Percentiles rank a stretch among this genome's conserved stretches.
These are phyloP conservation scores for Ericerus pela DNA, from an alignment of 1,140 invertebrate species.

Conservation along the genomic window DNA sequence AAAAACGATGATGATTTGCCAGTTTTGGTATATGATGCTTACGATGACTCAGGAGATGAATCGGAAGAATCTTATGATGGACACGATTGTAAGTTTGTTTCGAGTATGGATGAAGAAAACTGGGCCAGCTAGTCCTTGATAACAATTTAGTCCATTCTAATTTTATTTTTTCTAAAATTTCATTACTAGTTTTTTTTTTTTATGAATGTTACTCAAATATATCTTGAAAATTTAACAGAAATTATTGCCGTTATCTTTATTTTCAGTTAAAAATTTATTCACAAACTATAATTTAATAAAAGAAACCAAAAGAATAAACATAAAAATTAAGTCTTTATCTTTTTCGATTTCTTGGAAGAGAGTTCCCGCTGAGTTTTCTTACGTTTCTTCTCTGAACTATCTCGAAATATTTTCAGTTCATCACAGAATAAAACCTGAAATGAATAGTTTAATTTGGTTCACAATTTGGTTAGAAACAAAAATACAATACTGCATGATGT, in stretches of 20 bases:
- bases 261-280: too few species aligned
- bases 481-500: too few species aligned
- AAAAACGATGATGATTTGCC: background rate
- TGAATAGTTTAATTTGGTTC: conserved; percentile 18
- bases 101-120: conserved; percentile 9
- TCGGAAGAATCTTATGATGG: background rate
- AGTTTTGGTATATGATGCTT: background rate
- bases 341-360: background rate
- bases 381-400: conserved; percentile 12
- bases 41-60: background rate
- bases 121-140: background rate
- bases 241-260: too few species aligned
- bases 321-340: background rate
- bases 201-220: background rate
- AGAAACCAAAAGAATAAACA: background rate
- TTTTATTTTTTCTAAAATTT: background rate
- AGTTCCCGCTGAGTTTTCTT: background rate
- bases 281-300: too few species aligned
- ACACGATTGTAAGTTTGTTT: too few species aligned
- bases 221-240: background rate
- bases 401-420: conserved; percentile 53
- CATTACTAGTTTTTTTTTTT: background rate
- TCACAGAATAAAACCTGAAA: conserved; percentile 59
- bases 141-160: background rate
- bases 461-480: background rate